phyloP scores from a whole-genome alignment of 2,113 vertebrate species.

The Promerops cafer region DNA sequence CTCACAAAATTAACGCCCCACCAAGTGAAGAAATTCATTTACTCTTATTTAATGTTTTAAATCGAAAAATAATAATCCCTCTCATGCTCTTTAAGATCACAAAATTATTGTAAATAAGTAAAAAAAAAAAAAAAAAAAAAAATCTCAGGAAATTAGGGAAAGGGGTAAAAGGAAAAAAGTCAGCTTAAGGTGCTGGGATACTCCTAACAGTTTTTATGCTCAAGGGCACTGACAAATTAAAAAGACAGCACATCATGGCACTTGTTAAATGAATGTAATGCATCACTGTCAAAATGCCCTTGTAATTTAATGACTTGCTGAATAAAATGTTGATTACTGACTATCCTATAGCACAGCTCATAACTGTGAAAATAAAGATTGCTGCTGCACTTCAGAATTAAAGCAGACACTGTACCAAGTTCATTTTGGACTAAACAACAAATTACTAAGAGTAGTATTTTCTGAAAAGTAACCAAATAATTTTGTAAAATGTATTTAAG shows the following conservation, averaged over 20 bases:
- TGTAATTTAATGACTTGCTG: constrained; percentile 54
- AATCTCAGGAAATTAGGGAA: background rate
- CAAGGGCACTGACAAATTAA: constrained; percentile 20
- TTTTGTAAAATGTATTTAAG: background rate
- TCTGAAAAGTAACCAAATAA: background rate
- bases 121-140: background rate
- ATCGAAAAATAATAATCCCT: background rate
- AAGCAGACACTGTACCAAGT: background rate
- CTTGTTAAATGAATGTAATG: constrained; percentile 30
- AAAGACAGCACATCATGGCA: background rate
- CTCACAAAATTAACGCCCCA: background rate
- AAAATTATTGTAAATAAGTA: background rate
- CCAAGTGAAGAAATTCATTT: background rate
- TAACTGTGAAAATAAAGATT: background rate
- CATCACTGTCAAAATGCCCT: constrained; percentile 46
- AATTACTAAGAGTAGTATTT: background rate
- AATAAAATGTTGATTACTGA: background rate
- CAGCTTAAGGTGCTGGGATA: background rate
- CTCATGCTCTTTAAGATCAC: background rate
- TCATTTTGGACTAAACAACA: background rate
- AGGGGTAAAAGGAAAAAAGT: background rate
- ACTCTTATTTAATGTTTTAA: background rate
- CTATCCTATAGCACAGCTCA: background rate
- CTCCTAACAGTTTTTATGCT: background rate
- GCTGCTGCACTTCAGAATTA: background rate